Evolutionary conservation across 2,888 invertebrate species (phyloP).

Genomic region (Mylabris sibirica): DNA sequence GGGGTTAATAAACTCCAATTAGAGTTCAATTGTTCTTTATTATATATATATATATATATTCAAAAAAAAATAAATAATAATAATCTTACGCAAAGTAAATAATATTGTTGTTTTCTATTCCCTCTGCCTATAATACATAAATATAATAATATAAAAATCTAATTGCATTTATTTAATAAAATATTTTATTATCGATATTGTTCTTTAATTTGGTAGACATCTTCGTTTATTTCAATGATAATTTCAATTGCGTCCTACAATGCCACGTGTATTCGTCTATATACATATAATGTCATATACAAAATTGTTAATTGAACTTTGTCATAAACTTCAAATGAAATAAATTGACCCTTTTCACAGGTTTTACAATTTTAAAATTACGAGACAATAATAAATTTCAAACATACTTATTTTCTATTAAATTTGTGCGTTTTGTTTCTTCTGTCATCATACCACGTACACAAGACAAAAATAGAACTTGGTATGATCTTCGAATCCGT

Average conservation of each 20-base stretch:
- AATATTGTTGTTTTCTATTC: background rate
- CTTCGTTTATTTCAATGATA: background rate
- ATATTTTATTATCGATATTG: background rate
- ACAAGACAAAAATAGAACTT: background rate
- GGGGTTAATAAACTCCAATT: slow-evolving; percentile 11
- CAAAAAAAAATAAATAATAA: no score
- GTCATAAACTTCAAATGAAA: slow-evolving; percentile 21
- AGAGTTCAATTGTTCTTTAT: slow-evolving; percentile 12
- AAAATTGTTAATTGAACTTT: slow-evolving; percentile 23
- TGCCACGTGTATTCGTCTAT: background rate
- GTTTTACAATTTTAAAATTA: background rate
- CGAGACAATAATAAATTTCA: background rate
- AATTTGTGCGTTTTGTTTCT: background rate
- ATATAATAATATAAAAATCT: background rate
- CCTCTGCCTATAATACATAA: background rate
- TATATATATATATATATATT: slow-evolving; percentile 7
- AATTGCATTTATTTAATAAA: background rate
- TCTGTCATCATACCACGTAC: slow-evolving; percentile 1
- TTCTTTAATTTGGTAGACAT: background rate
- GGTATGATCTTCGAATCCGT: slow-evolving; percentile 3
- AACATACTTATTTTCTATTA: background rate
- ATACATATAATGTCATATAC: background rate
- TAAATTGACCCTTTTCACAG: slow-evolving; percentile 17
- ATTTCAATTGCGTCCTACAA: slow-evolving; percentile 2
- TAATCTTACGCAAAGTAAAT: background rate